A percentile compares a stretch with the other conserved stretches of the same genome.
These are phyloP conservation scores for Manacus vitellinus DNA, from an alignment of 2,113 vertebrate genomes.

Conservation along the genomic window DNA sequence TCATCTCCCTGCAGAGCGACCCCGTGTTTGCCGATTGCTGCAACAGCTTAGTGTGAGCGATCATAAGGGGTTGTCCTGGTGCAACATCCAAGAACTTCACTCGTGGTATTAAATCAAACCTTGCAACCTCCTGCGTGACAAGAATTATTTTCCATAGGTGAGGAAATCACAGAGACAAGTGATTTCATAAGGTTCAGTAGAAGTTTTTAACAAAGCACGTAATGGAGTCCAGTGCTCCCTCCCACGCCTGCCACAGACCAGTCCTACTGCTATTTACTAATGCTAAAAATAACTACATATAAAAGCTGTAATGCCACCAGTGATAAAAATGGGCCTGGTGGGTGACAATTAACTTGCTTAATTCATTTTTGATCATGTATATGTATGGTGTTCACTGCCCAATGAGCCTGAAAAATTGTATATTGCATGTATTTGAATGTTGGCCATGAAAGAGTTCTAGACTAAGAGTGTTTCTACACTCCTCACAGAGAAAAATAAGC, in stretches of 20 bases:
- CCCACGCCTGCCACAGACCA: not conserved
- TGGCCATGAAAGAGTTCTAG: not conserved
- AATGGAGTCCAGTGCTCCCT: not conserved
- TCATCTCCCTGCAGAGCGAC: not conserved
- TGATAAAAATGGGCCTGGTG: conserved; percentile 2
- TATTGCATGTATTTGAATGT: not conserved
- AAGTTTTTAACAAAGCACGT: not conserved
- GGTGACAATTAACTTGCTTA: not conserved
- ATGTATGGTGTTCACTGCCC: not conserved
- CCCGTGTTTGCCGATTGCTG: not conserved
- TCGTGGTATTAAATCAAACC: not conserved
- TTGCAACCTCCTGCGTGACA: not conserved
- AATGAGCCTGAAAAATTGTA: not conserved
- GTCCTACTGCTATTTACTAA: not conserved
- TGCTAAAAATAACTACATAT: conserved; percentile 6
- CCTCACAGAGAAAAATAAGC: not conserved
- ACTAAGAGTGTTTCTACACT: not conserved
- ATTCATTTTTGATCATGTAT: not conserved
- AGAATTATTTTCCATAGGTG: not conserved
- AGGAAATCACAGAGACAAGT: not conserved
- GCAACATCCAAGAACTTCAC: not conserved
- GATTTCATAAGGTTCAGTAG: not conserved
- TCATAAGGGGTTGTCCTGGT: not conserved
- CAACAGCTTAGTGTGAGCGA: not conserved
- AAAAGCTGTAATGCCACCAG: not conserved